These are phyloP conservation scores for Sebastes hubbsi DNA, from an alignment of 2,797 vertebrate species.

Conservation along the genomic window DNA sequence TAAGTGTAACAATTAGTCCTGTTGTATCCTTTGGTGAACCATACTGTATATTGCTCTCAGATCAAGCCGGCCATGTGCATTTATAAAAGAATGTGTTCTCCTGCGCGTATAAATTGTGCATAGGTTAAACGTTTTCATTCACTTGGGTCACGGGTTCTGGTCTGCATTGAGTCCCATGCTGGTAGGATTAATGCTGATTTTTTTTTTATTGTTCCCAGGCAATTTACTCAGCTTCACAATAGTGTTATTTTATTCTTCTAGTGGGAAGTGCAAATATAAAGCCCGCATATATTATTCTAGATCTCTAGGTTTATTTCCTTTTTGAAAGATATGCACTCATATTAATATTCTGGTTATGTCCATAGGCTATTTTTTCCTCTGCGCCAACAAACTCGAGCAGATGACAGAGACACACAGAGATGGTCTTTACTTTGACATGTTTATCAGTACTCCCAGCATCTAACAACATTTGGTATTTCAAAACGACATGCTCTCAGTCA, in stretches of 20 bases:
- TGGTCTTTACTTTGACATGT: constrained; percentile 9
- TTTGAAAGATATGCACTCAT: neutral
- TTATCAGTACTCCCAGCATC: constrained; percentile 1
- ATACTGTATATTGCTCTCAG: neutral
- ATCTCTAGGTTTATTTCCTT: neutral
- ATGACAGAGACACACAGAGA: neutral
- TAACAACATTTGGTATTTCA: neutral
- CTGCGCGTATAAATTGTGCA: neutral
- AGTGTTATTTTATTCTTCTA: neutral
- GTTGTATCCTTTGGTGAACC: neutral
- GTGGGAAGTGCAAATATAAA: neutral
- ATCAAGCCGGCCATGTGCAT: neutral
- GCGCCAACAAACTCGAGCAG: constrained; percentile 12
- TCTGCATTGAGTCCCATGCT: neutral
- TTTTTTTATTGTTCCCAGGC: neutral
- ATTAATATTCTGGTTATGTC: neutral
- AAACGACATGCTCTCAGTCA: neutral
- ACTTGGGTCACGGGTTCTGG: neutral
- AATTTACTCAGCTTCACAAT: constrained; percentile 9
- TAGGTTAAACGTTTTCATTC: constrained; percentile 19
- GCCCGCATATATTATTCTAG: neutral
- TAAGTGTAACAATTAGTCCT: constrained; percentile 3
- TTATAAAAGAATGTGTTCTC: neutral
- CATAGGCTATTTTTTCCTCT: neutral
- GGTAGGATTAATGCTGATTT: neutral